Evolutionary conservation across 2,888 invertebrate genomes (phyloP).

Genomic region (Prostheceraeus crozeri): DNA sequence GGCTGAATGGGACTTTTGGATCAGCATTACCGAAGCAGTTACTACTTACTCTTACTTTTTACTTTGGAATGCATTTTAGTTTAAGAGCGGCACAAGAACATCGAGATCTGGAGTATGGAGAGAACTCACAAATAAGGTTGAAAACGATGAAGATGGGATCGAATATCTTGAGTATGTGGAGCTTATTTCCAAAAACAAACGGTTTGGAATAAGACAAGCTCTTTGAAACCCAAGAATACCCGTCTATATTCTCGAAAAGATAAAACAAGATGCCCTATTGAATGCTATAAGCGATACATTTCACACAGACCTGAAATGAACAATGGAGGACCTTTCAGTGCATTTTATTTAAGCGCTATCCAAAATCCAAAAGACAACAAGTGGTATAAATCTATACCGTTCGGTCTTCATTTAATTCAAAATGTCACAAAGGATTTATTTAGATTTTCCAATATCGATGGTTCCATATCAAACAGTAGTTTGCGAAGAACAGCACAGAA

Average conservation of each 20-base stretch:
- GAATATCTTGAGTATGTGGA: too few species aligned
- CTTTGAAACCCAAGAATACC: constrained; percentile 20
- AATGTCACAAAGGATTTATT: too few species aligned
- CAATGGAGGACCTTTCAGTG: not conserved
- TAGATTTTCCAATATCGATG: too few species aligned
- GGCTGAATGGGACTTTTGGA: constrained; percentile 16
- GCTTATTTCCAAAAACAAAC: too few species aligned
- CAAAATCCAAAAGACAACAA: too few species aligned
- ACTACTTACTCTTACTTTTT: constrained; percentile 7
- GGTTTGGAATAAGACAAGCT: too few species aligned
- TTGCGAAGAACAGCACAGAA: too few species aligned
- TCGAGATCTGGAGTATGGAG: constrained; percentile 18
- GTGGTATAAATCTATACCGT: too few species aligned
- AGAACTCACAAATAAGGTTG: too few species aligned
- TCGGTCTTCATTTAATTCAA: too few species aligned
- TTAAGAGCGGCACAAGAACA: constrained; percentile 26
- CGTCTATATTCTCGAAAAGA: constrained; percentile 24
- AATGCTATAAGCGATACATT: constrained; percentile 22
- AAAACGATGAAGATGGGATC: too few species aligned
- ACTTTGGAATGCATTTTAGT: constrained; percentile 15
- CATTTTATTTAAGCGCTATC: constrained; percentile 20
- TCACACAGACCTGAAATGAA: constrained; percentile 23
- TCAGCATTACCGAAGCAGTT: constrained; percentile 24
- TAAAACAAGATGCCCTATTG: constrained; percentile 21
- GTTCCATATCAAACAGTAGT: too few species aligned